Evolutionary conservation across 2,113 vertebrate genomes (phyloP), one percentile per base, ranked within the genome.

Genomic region (Atlantisia rogersi): DNA sequence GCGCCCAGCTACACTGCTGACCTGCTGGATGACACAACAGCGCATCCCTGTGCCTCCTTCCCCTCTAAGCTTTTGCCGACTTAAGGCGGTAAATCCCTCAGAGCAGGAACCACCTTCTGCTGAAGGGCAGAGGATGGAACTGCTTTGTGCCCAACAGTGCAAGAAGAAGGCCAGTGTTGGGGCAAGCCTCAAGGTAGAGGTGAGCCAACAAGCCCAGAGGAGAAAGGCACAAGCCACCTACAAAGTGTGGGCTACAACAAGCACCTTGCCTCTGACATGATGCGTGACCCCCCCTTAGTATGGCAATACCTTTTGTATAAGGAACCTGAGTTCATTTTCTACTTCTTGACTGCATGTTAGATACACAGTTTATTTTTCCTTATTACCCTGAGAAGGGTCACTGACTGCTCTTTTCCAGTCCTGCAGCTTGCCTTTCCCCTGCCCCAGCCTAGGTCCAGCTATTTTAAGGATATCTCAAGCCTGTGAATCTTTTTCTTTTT

Each of bases 21-120:
- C 95, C 94, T 90, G 82, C 83, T 63, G 76, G 7, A 82, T 95
- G 95, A 96, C 92, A 94, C 22, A 3, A 24, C 29, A 71, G 81
- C 14, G 39, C 82, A 58, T 78, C 56, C 76, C 56, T 68, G 22
- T 28, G 69, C 81, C 63, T 94, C 29, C 40, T 68, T 44, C 83
- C 88, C 73, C 58, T 82, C 62, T 53, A 24, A 69, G 81, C 69
- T 84, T 53, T n/a, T 58, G 60, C 50, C 3, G 0, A n/a, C 58
- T 92, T 73, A 75, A 82, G 80, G 52, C 0, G 1, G 48, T 35
- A 67, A 93, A 88, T 80, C 62, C 76, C 88, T 39, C 28, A 20
- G 73, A 84, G 29, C 12, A 39, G 64, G 17, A 90, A 10, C 26
- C 39, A 32, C 44, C 35, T 71, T 68, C 62, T 55, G 32, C 77